Conservation (phyloP, 2,888 invertebrate genomes). For the Psococerastis gibbosa region DNA sequence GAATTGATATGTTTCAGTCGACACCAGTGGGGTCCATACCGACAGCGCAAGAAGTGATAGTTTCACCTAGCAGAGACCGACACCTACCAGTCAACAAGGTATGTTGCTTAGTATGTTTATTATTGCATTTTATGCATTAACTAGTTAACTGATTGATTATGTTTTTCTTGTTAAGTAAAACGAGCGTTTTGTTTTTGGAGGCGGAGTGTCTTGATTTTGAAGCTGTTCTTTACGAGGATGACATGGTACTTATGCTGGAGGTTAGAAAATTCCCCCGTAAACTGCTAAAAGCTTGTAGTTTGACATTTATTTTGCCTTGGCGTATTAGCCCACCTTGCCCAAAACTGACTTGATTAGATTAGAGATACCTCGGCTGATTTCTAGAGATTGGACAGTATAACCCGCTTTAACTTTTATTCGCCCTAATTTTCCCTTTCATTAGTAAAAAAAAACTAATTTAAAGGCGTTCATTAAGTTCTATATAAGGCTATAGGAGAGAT, state of each 20-base stretch:
- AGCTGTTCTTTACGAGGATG: constrained; percentile 21
- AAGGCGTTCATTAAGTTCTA: no score
- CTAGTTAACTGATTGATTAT: not conserved
- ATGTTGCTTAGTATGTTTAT: constrained; percentile 16
- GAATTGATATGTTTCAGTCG: constrained; percentile 41
- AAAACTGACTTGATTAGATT: no score
- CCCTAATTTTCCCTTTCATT: no score
- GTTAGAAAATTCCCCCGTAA: no score
- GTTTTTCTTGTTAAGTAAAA: not conserved
- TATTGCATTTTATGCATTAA: not conserved
- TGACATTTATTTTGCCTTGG: no score
- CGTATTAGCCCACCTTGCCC: no score
- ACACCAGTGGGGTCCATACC: constrained; percentile 84
- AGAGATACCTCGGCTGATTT: no score
- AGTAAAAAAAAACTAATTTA: no score
- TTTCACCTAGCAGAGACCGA: constrained; percentile 76
- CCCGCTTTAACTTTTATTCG: no score
- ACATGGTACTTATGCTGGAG: constrained; percentile 26
- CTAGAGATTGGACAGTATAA: no score
- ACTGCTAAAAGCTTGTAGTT: no score
- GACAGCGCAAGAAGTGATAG: constrained; percentile 77
- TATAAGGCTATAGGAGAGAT: no score
- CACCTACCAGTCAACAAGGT: constrained; percentile 67
- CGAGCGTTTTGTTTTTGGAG: constrained; percentile 12
- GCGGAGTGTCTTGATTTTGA: constrained; percentile 23